phyloP scores from a whole-genome alignment of 2,888 invertebrate genomes.

The Elysia crispata region DNA sequence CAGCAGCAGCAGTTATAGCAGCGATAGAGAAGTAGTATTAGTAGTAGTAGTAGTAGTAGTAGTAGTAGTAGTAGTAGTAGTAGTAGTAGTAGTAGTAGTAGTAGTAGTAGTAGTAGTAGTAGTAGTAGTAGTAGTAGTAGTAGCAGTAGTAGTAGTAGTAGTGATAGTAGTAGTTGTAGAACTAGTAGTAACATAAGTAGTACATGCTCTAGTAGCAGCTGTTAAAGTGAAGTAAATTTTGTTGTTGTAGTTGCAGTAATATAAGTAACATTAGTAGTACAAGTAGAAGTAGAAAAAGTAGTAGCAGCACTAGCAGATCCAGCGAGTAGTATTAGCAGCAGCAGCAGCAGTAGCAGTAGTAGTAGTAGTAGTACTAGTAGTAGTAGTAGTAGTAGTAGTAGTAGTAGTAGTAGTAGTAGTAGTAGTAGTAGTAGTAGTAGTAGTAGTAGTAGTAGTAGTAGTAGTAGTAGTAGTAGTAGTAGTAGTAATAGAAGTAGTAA shows the following conservation, averaged over 20 bases:
- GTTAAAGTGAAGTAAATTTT: not conserved
- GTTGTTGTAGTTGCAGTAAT: not conserved
- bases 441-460: slow-evolving; percentile 9
- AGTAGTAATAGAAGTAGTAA: not conserved
- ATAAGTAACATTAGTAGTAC: too few species aligned
- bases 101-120: slow-evolving; percentile 4
- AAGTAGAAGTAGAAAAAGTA: too few species aligned
- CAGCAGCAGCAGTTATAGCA: not conserved
- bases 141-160: not conserved
- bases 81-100: slow-evolving; percentile 9
- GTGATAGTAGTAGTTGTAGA: not conserved
- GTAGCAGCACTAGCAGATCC: too few species aligned
- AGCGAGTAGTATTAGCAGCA: too few species aligned
- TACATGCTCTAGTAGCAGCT: not conserved
- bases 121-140: slow-evolving; percentile 9
- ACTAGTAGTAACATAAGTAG: not conserved
- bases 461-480: slow-evolving; percentile 9
- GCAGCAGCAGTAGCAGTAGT: not conserved
- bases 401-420: slow-evolving; percentile 9
- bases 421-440: slow-evolving; percentile 9
- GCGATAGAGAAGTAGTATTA: not conserved
- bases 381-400: slow-evolving; percentile 9
- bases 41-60: not conserved
- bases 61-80: slow-evolving; percentile 9
- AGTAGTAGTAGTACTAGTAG: not conserved